These are phyloP conservation scores for Boleophthalmus pectinirostris DNA, from an alignment of 2,113 vertebrate genomes.

Conservation along the genomic window DNA sequence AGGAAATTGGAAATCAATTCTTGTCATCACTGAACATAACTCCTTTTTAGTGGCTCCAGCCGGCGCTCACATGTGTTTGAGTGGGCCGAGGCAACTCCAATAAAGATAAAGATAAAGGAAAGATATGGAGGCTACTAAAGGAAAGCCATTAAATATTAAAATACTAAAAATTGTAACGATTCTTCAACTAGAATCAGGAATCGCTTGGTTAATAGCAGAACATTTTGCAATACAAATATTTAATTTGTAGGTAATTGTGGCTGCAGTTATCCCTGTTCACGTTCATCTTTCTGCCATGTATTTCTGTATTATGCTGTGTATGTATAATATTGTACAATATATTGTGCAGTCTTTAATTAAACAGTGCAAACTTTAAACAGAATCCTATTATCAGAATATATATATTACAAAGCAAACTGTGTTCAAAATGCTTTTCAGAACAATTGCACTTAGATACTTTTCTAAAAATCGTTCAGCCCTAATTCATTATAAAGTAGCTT, in stretches of 20 bases:
- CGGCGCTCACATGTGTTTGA: constrained; percentile 69
- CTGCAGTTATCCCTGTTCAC: no score
- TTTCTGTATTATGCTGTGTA: no score
- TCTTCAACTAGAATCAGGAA: neutral
- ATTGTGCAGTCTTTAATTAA: no score
- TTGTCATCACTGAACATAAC: constrained; percentile 87
- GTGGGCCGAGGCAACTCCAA: constrained; percentile 48
- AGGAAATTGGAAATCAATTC: constrained; percentile 98
- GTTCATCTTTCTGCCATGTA: no score
- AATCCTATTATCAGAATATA: no score
- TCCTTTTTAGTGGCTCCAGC: constrained; percentile 69
- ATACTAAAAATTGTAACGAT: neutral
- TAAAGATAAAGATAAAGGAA: constrained; percentile 20
- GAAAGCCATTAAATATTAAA: constrained; percentile 1
- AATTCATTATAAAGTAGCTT: neutral
- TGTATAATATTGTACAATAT: no score
- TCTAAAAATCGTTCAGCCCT: no score
- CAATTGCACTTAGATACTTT: no score
- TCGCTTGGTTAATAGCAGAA: neutral
- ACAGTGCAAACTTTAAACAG: no score
- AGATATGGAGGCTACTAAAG: constrained; percentile 30
- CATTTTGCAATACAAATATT: neutral
- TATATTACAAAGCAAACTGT: no score
- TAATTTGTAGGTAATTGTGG: neutral
- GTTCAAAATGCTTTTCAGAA: no score